phyloP scores from a whole-genome alignment of 2,113 vertebrate species.

The Acinonyx jubatus region DNA sequence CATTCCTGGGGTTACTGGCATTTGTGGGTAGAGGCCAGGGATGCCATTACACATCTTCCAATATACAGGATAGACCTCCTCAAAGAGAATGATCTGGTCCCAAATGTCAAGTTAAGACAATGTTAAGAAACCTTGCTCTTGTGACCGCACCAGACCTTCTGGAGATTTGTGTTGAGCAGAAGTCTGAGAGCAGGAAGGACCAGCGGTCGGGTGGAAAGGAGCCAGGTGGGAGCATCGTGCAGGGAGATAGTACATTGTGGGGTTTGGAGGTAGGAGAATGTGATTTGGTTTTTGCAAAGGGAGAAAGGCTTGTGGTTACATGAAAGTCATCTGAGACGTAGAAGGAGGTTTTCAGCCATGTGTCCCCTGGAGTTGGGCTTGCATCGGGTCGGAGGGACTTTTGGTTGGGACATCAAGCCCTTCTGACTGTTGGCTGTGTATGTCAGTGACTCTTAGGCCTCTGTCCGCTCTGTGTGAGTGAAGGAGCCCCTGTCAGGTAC shows the following conservation, averaged over 20 bases:
- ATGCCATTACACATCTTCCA: neutral
- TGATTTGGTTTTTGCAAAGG: neutral
- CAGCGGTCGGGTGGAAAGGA: neutral
- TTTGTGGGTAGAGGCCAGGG: neutral
- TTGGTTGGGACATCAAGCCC: neutral
- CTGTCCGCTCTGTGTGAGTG: neutral
- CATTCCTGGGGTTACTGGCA: neutral
- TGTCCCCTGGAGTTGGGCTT: neutral
- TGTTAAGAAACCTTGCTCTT: neutral
- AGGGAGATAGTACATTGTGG: neutral
- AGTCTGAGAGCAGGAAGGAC: neutral
- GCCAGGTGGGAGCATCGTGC: neutral
- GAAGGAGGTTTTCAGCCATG: neutral
- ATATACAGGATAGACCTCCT: neutral
- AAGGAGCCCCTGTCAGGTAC: neutral
- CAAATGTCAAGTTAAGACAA: neutral
- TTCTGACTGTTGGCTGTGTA: neutral
- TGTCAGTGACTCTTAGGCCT: neutral
- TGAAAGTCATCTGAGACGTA: neutral
- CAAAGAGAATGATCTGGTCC: neutral
- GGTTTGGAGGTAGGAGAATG: neutral
- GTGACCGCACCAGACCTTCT: neutral
- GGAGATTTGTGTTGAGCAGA: neutral
- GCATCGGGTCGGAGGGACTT: neutral
- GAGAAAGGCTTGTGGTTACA: neutral